Evolutionary conservation across 2,888 invertebrate genomes (phyloP), one percentile per base, ranked within the genome.

Genomic region (Andrena bicolor): DNA sequence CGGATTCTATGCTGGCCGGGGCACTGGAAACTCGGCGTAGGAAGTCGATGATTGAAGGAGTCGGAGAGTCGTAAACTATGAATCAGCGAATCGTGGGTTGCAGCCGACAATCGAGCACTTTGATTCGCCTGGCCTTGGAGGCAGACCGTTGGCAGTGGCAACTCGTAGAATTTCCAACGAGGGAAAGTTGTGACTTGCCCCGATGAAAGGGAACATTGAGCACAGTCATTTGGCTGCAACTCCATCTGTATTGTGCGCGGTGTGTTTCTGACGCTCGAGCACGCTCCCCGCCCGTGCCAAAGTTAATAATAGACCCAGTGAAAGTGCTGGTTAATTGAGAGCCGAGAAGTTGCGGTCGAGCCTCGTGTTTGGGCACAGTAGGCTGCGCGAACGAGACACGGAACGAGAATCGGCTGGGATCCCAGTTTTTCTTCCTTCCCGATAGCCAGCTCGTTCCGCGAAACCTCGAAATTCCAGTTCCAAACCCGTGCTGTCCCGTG

Each of bases 111-210:
- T n/a, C 8, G 32, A 10, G 53, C 23, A 53, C 63, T 63, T 35
- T 20, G 49, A 32, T 28, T 32, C 23, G 61, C 61, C 3, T 61
- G 71, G 71, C 71, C 61, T 71, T 71, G 71, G 71, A 32, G 48
- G 23, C 23, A 56, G 23, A 10, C 23, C 23, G 56, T 30, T 41
- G 30, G 56, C 10, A 26, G 30, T n/a, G 48, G 20, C 41, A 20
- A 13, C 70, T 51, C 56, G 53, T n/a, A 63, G 76, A 76, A 76
- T 76, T 72, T 53, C 63, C 76, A 23, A 48, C 53, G 30, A 56
- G 63, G 16, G 74, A 73, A 73, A 76, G 64, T 72, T 16, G 65
- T 23, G 56, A 60, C 26, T 70, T 20, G 41, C n/a, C n/a, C 23
- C 58, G 23, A 60, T 23, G 41, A 70, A 60, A 70, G 28, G 58